phyloP scores from a whole-genome alignment of 2,113 vertebrate species.

The Malurus alboscapulatus region DNA sequence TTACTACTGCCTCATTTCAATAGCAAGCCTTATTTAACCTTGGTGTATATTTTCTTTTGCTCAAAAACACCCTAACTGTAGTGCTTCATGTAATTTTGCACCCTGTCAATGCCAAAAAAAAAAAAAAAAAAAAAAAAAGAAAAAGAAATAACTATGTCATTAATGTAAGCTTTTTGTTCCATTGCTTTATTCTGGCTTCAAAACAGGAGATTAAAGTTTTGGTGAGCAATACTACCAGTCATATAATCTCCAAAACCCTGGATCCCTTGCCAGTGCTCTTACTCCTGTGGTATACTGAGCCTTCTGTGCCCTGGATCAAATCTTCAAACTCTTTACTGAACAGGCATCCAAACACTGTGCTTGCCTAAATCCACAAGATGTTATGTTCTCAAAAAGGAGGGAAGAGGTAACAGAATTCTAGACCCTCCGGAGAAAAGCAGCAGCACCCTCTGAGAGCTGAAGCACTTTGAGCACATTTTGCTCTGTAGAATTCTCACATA shows the following conservation, averaged over 20 bases:
- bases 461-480: neutral
- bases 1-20: neutral
- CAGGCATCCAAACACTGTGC: neutral
- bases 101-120: neutral
- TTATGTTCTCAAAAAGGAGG: neutral
- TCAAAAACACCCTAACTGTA: neutral
- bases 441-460: neutral
- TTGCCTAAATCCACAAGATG: neutral
- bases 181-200: neutral
- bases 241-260: neutral
- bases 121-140: neutral
- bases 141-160: neutral
- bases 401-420: neutral
- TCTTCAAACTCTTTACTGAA: neutral
- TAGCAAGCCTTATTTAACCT: neutral
- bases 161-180: neutral
- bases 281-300: neutral
- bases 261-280: neutral
- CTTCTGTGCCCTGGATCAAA: neutral
- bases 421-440: neutral
- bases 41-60: neutral
- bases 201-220: constrained; percentile 7
- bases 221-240: neutral
- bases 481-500: neutral
- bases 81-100: neutral